Evolutionary conservation across 2,888 invertebrate genomes (phyloP), one percentile per base, ranked within the genome.

Genomic region (Xanthorhoe designata): DNA sequence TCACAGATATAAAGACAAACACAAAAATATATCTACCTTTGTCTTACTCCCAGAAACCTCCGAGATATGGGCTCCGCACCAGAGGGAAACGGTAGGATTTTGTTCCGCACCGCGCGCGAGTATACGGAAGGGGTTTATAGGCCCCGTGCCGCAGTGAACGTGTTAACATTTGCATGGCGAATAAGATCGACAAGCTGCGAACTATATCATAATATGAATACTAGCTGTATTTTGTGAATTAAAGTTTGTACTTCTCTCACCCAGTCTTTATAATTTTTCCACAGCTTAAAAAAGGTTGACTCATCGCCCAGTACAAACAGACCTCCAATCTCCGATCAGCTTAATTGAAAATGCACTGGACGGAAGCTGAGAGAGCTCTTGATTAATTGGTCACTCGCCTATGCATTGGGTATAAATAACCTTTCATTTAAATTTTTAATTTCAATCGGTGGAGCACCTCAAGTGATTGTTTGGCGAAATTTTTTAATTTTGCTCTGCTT

Each of bases 321-420:
- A 66, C 42, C 61, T 19, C 42, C 53, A 35, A 45, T 42, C 53
- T 47, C 17, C 29, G 52, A 38, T 50, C 55, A 42, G 38, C 56
- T 47, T 61, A 38, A 59, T 63, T 61, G 24, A 64, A 68, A 68
- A 61, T 64, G 61, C 51, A 52, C 52, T 19, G 38, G 18, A 35
- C 55, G 47, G 56, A 18, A 63, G 55, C 50, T 38, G 59, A 66
- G 35, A 47, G 58, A 66, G 66, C 19, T 68, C 53, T 24, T 29
- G 49, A 61, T 63, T 62, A 69, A 66, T 58, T 69, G 63, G 60
- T 61, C 57, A 47, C 45, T 69, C 49, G 29, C 45, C 56, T 63
- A 64, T 66, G 65, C 62, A 68, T 57, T 66, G 49, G 51, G 49
- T 52, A 52, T 53, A 57, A 61, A 64, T 62, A 38, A 49, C 24